phyloP scores from a whole-genome alignment of 1,140 invertebrate species.

The Gonatopus flavifemur region DNA sequence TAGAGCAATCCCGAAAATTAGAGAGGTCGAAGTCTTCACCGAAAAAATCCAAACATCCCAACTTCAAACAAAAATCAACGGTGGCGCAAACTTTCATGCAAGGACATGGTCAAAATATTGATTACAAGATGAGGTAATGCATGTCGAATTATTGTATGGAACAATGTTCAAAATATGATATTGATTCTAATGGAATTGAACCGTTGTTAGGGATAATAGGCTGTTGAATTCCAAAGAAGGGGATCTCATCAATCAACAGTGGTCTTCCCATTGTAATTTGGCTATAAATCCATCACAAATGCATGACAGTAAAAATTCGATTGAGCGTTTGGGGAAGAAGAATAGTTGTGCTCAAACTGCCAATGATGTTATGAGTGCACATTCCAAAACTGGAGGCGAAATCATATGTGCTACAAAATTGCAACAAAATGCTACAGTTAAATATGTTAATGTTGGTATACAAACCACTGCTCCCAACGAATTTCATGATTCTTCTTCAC shows the following conservation, averaged over 20 bases:
- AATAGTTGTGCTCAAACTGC: slow-evolving; percentile 51
- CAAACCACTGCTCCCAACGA: slow-evolving; percentile 29
- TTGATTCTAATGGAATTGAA: too few species aligned
- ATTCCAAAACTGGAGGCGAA: slow-evolving; percentile 47
- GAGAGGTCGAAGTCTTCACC: slow-evolving; percentile 32
- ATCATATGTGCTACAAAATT: slow-evolving; percentile 35
- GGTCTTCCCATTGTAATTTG: slow-evolving; percentile 54
- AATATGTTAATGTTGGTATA: slow-evolving; percentile 24
- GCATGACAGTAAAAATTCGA: slow-evolving; percentile 15
- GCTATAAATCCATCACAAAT: slow-evolving; percentile 28
- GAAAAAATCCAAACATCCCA: slow-evolving; percentile 29
- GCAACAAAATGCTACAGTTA: slow-evolving; percentile 12
- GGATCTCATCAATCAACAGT: slow-evolving; percentile 37
- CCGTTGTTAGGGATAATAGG: too few species aligned
- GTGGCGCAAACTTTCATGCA: slow-evolving; percentile 3
- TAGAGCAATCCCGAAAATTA: slow-evolving; percentile 46
- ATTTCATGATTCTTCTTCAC: not conserved
- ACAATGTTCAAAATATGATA: too few species aligned
- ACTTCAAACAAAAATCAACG: slow-evolving; percentile 22
- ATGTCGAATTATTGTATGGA: too few species aligned
- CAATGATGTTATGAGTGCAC: slow-evolving; percentile 19
- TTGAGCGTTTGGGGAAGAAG: slow-evolving; percentile 35
- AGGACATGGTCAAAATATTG: slow-evolving; percentile 5
- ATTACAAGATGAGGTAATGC: slow-evolving; percentile 2
- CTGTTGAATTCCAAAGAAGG: too few species aligned